Evolutionary conservation across 2,797 vertebrate species (phyloP).

Genomic region (Rhynchonycteris naso): DNA sequence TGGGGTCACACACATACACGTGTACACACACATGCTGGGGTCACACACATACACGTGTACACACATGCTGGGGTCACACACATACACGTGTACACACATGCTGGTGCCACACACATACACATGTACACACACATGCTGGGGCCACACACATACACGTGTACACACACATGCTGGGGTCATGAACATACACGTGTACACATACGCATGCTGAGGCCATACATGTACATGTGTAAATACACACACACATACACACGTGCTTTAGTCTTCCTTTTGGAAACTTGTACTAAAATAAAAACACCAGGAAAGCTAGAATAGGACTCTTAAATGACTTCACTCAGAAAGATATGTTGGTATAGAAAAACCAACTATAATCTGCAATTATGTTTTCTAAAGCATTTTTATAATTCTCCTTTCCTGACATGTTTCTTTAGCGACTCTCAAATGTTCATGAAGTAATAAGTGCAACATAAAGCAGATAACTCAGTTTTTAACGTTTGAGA

Average conservation of each 20-base stretch:
- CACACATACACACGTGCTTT: rapidly evolving
- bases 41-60: rapidly evolving
- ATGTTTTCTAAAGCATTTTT: slow-evolving; percentile 52
- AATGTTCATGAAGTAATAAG: background rate
- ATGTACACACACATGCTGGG: too few species aligned
- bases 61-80: too few species aligned
- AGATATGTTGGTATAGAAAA: slow-evolving; percentile 8
- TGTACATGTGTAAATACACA: background rate
- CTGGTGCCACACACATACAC: too few species aligned
- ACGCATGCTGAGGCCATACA: too few species aligned
- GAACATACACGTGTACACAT: too few species aligned
- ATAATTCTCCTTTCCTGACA: slow-evolving; percentile 33
- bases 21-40: background rate
- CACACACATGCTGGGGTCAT: too few species aligned
- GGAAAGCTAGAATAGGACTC: background rate
- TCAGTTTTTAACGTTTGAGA: slow-evolving; percentile 21
- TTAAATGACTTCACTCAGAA: slow-evolving; percentile 30
- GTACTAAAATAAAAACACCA: slow-evolving; percentile 35
- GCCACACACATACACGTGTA: too few species aligned
- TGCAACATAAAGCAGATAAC: background rate
- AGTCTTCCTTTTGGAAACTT: slow-evolving; percentile 55
- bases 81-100: rapidly evolving
- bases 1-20: background rate
- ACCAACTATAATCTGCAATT: background rate
- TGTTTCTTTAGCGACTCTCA: slow-evolving; percentile 59